phyloP scores from a whole-genome alignment of 2,113 vertebrate genomes.

The Zosterops borbonicus region DNA sequence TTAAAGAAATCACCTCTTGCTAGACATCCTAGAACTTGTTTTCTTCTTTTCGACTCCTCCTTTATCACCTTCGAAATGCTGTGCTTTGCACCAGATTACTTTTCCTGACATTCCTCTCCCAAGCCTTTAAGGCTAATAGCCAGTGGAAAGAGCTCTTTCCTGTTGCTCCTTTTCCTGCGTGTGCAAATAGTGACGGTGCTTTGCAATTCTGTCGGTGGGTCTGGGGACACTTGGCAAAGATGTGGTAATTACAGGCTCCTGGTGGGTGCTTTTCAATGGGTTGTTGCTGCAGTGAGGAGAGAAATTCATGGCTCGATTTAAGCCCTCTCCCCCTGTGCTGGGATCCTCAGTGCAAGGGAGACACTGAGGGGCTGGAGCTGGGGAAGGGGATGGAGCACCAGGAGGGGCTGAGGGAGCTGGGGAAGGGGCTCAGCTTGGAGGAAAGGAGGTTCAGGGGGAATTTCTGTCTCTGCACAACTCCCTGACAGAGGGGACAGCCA shows the following conservation, averaged over 20 bases:
- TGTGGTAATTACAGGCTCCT: background rate
- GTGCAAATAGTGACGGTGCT: background rate
- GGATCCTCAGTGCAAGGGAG: background rate
- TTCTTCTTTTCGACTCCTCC: background rate
- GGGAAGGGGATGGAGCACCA: background rate
- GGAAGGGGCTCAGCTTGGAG: background rate
- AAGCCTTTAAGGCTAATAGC: background rate
- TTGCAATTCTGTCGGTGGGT: background rate
- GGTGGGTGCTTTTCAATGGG: background rate
- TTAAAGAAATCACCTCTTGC: background rate
- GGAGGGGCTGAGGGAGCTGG: background rate
- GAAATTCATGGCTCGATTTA: background rate
- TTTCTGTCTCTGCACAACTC: background rate
- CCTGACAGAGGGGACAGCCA: background rate
- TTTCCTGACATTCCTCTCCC: background rate
- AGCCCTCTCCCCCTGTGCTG: background rate
- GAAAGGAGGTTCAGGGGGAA: background rate
- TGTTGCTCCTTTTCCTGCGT: background rate
- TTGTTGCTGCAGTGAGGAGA: background rate
- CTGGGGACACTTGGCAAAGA: background rate
- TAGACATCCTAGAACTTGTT: background rate
- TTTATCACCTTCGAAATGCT: background rate
- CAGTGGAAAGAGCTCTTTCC: slow-evolving; percentile 1
- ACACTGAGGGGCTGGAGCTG: background rate
- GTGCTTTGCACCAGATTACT: background rate